Percentiles rank a stretch among this genome's conserved stretches.
Conservation (phyloP, 2,888 invertebrate genomes). For the Limnephilus marmoratus region DNA sequence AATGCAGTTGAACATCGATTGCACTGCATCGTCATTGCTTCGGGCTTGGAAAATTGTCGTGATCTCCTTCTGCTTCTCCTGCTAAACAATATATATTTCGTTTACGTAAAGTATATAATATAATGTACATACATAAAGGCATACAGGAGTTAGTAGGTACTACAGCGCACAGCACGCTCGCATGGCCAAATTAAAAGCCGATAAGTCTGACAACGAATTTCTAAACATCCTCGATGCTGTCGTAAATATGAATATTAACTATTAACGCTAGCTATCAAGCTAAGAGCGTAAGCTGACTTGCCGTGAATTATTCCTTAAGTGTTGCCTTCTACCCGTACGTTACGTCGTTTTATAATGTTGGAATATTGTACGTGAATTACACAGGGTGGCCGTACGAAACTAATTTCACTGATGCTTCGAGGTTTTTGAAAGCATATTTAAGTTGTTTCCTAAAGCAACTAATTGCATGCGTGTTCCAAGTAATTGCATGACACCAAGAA, state of each 20-base stretch:
- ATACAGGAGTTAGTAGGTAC: neutral
- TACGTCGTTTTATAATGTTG: neutral
- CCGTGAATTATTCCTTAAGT: slow-evolving; percentile 11
- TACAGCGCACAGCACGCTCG: neutral
- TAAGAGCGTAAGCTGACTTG: slow-evolving; percentile 15
- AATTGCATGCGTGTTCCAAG: too few species aligned
- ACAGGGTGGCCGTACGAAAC: neutral
- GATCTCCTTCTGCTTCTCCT: too few species aligned
- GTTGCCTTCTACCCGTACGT: neutral
- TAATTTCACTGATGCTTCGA: neutral
- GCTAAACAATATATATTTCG: too few species aligned
- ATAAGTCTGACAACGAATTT: slow-evolving; percentile 11
- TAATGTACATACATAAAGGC: neutral
- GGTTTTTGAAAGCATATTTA: neutral
- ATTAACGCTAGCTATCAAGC: slow-evolving; percentile 19
- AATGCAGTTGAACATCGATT: too few species aligned
- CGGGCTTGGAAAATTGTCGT: too few species aligned
- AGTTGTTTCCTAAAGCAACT: neutral
- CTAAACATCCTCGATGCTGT: neutral
- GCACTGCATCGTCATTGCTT: too few species aligned
- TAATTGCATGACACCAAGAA: too few species aligned
- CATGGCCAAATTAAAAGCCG: neutral
- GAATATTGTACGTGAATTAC: neutral
- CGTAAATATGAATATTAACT: neutral
- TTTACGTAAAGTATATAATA: too few species aligned